Evolutionary conservation across 1,140 invertebrate genomes (phyloP), one percentile per base, ranked within the genome.

Genomic region (Hormaphis cornu): DNA sequence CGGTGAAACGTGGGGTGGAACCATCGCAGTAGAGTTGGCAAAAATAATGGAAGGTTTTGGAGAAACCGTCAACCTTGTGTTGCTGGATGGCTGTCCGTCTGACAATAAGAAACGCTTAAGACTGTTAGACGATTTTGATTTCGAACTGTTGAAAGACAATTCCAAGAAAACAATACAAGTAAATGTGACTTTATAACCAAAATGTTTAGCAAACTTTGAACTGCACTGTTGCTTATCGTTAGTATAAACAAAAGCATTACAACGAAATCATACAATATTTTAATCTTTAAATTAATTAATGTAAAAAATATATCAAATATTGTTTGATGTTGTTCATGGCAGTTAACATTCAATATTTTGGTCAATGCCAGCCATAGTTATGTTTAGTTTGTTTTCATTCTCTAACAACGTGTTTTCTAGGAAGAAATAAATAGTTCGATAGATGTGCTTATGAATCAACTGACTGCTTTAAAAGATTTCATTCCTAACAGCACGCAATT

Each of bases 1-100:
- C 2, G 72, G 71, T 14, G 73, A 74, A 48, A 69, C 69, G 10
- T 74, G 72, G 73, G 69, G 73, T 42, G 70, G 70, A 18, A 54
- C 40, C 8, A 37, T 73, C 40, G 73, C 73, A 12, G 26, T 74
- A 1, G 59, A 72, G 48, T 42, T 74, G 2, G 50, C 70, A 6
- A 61, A 70, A 3, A 53, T 72, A 54, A 42, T 74, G 1, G 72
- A 74, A 70, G 69, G 56, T 33, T 48, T 61, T 40, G 70, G 63
- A 24, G 44, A 72, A 30, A 69, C 22, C 3, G 72, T 72, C 1
- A 69, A 54, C 6, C 40, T 72, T 8, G 42, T 72, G 22, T 59
- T 71, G 14, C 7, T 72, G 5, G 70, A 72, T 33, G 72, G 70
- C 14, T 48, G 42, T 50, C 61, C 61, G 1, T 46, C 26, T 16